Conservation (phyloP, 2,113 vertebrate species). For the Zapus hudsonius region DNA sequence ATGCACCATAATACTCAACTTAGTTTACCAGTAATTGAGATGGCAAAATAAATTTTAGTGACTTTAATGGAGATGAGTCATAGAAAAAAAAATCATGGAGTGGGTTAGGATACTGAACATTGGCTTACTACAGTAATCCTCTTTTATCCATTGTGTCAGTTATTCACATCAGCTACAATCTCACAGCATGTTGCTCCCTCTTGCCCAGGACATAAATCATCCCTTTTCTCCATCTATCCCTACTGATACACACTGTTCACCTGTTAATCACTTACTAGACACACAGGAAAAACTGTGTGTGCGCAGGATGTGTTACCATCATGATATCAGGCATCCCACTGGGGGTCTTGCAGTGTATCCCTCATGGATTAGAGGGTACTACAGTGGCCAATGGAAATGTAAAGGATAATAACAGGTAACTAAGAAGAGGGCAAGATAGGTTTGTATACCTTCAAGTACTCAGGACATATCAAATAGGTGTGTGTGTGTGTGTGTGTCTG, state of each 20-base stretch:
- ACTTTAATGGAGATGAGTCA: not conserved
- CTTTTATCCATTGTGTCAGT: not conserved
- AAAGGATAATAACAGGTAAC: not conserved
- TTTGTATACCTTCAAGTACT: not conserved
- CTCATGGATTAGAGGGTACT: not conserved
- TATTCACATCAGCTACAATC: not conserved
- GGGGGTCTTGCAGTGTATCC: not conserved
- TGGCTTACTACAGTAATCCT: not conserved
- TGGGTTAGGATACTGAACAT: not conserved
- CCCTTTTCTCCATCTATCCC: not conserved
- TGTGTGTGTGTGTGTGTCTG: too few relatives aligned
- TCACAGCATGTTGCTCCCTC: not conserved
- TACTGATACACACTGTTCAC: not conserved
- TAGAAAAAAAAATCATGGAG: constrained; percentile 14
- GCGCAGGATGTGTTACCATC: too few relatives aligned
- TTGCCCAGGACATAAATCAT: too few relatives aligned
- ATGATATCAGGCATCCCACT: not conserved
- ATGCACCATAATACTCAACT: not conserved
- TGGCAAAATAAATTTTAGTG: constrained; percentile 31
- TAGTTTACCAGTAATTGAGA: constrained; percentile 33
- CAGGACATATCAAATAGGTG: not conserved
- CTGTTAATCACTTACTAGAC: not conserved
- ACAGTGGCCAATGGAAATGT: not conserved
- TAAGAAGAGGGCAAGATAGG: not conserved
- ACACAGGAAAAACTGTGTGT: not conserved